Percentiles rank a stretch among this genome's conserved stretches.
These are phyloP conservation scores for Scaptomyza reducta DNA, from an alignment of 2,888 invertebrate genomes.

Conservation along the genomic window DNA sequence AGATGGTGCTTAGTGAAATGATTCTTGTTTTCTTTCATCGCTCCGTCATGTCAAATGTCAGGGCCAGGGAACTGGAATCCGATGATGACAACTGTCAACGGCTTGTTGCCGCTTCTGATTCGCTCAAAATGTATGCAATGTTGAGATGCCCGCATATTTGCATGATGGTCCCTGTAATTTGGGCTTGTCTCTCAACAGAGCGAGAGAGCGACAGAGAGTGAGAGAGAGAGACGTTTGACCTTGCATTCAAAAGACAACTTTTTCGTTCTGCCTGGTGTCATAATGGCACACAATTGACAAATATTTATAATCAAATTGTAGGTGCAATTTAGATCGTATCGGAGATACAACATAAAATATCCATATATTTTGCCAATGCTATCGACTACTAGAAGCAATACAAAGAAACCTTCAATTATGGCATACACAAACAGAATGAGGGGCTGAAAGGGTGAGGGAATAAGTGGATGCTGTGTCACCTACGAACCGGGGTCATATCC, in stretches of 20 bases:
- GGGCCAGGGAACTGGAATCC: constrained; percentile 24
- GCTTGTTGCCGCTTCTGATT: constrained; percentile 49
- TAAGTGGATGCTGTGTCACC: constrained; percentile 10
- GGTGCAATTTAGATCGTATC: constrained; percentile 51
- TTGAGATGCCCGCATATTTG: constrained; percentile 71
- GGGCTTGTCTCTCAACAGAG: too few species aligned
- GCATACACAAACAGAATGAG: constrained; percentile 25
- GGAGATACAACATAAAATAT: constrained; percentile 2
- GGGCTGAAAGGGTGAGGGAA: neutral
- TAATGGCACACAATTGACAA: constrained; percentile 53
- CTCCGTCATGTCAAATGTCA: constrained; percentile 42
- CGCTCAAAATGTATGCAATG: constrained; percentile 52
- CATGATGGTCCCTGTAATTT: constrained; percentile 50
- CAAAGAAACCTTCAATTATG: constrained; percentile 67
- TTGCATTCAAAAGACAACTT: constrained; percentile 33
- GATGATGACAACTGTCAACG: constrained; percentile 65
- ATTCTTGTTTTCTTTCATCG: constrained; percentile 8
- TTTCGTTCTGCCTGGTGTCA: constrained; percentile 22
- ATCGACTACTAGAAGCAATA: constrained; percentile 25
- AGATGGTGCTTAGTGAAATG: neutral
- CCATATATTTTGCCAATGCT: constrained; percentile 8
- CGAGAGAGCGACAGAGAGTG: neutral
- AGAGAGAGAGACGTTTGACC: constrained; percentile 19
- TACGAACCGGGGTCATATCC: constrained; percentile 45
- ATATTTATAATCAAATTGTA: constrained; percentile 73